These are phyloP conservation scores for Sepiola atlantica DNA, from an alignment of 2,888 invertebrate species.

Conservation along the genomic window DNA sequence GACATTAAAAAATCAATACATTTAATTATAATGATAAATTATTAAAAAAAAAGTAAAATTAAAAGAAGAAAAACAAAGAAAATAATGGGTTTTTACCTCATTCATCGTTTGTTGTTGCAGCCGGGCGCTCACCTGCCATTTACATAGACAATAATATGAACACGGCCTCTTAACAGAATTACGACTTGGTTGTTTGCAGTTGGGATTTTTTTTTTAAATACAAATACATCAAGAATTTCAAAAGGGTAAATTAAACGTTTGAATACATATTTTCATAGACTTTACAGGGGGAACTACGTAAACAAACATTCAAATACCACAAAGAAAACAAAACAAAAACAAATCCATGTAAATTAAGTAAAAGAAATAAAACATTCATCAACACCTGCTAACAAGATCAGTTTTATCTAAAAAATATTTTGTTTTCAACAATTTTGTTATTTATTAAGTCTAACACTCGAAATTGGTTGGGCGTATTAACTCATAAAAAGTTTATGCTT, in stretches of 20 bases:
- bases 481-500: no score
- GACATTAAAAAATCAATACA: constrained; percentile 32
- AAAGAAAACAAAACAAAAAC: background rate
- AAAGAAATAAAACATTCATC: background rate
- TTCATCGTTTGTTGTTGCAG: constrained; percentile 32
- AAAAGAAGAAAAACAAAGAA: background rate
- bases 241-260: background rate
- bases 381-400: background rate
- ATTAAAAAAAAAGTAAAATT: background rate
- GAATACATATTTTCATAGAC: constrained; percentile 32
- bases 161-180: constrained; percentile 32
- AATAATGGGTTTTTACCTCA: constrained; percentile 13
- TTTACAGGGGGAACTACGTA: background rate
- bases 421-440: background rate
- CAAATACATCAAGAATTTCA: constrained; percentile 12
- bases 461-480: no score
- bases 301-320: background rate
- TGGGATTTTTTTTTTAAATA: background rate
- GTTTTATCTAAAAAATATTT: background rate
- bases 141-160: constrained; percentile 9
- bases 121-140: constrained; percentile 32
- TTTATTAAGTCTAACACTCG: no score
- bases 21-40: background rate
- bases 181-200: background rate
- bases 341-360: background rate